Evolutionary conservation across 2,113 vertebrate genomes (phyloP).

Genomic region (Theropithecus gelada): DNA sequence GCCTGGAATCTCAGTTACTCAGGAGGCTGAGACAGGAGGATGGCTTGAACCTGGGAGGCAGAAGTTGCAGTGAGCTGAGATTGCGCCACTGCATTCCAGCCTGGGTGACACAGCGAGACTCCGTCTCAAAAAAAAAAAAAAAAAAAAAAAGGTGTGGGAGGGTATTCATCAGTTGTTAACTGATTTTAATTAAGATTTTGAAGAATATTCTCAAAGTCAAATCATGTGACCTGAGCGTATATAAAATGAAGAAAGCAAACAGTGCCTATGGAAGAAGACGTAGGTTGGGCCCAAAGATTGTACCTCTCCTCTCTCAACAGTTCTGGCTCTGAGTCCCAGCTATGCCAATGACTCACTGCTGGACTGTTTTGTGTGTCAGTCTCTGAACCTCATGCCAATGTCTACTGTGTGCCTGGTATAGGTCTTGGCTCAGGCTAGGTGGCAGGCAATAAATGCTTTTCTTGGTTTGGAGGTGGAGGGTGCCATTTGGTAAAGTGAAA

Average conservation of each 20-base stretch:
- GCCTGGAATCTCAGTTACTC: too few relatives aligned
- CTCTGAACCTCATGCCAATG: accelerated
- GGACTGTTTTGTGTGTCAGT: accelerated
- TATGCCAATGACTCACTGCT: accelerated
- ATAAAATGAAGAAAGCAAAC: background rate
- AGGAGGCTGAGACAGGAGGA: too few relatives aligned
- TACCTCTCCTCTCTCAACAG: accelerated
- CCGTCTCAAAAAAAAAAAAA: too few relatives aligned
- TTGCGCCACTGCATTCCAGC: too few relatives aligned
- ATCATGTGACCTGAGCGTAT: background rate
- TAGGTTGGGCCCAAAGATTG: background rate
- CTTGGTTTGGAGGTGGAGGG: too few relatives aligned
- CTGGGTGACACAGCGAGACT: too few relatives aligned
- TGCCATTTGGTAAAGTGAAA: background rate
- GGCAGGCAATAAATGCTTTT: background rate
- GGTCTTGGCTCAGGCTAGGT: background rate
- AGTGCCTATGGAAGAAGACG: accelerated
- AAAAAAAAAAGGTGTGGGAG: too few relatives aligned
- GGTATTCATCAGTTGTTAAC: background rate
- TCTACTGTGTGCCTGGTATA: background rate
- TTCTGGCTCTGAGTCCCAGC: accelerated
- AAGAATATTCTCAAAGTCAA: background rate
- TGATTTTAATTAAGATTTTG: background rate
- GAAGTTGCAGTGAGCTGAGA: too few relatives aligned
- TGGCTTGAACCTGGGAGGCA: too few relatives aligned